Base-by-base conservation (phyloP, 2,113 vertebrate genomes). In the Poecilia latipinna region DNA sequence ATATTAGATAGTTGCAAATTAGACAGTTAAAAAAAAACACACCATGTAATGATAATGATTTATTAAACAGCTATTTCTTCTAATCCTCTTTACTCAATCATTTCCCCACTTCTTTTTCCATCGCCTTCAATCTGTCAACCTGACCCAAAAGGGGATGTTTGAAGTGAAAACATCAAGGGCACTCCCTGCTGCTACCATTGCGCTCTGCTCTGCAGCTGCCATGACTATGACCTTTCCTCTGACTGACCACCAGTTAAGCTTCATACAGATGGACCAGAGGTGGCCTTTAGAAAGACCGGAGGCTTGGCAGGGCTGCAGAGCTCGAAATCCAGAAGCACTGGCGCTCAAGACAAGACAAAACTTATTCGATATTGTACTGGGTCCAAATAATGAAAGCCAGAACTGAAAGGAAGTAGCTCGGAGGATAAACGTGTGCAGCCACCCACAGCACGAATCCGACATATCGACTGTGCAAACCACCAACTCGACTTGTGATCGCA, bases 201-300 rank as follows among this genome's bases (percentile, higher is more conserved):
- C 68, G 22, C 63, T 76, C 74, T 78, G 69, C 75, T 79, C 82
- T 79, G 73, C 78, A 80, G 77, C 81, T 77, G 77, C 73, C 79
- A 44, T 72, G 75, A 73, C 71, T 13, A 6, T 92, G 89, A 93
- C 94, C 92, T 93, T 95, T 94, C 93, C 90, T 89, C 51, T 93
- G 83, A 90, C 80, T 82, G 88, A 82, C 83, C 67, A 64, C 83
- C 81, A 63, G 67, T 78, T 78, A 84, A 86, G 75, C 86, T 85
- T 87, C 90, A 84, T 37, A 88, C 77, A 79, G 42, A 66, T 82
- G 82, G 80, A 78, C 79, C 83, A 72, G 65, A 74, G 64, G 64
- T 80, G 84, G 82, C 82, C 82, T 90, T 87, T 76, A 69, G 35
- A 84, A 68, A 70, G 61, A 37, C 72, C 10, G 26, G 31, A 68